Base-by-base conservation (phyloP, 1,140 invertebrate species). In the Micrasema minimum region DNA sequence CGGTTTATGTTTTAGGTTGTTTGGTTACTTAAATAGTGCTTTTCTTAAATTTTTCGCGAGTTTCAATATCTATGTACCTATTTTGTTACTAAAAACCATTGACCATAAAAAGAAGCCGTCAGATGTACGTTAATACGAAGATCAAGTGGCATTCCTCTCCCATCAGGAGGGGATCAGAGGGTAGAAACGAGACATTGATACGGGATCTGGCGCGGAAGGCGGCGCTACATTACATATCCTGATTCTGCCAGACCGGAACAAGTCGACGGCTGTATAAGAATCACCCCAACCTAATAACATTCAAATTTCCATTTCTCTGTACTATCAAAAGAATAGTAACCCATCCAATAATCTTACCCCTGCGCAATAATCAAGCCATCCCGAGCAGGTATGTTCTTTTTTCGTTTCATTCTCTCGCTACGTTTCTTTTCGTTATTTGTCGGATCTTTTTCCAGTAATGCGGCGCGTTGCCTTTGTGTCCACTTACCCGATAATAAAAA, bases 401-500 rank as follows among this genome's bases (percentile, higher is more conserved):
- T 55, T 61, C 35, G 20, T 64, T 26, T 66, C 50, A 45, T 61
- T 66, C 55, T 66, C 62, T 38, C 38, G 31, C 41, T 26, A 57
- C 35, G 62, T 66, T 66, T 71, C 62, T 66, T 57, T 66, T 66
- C 62, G 67, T 69, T 69, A 69, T 71, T 71, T 66, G 61, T 71
- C 64, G 64, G 53, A 66, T 66, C 53, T 66, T 37, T 72, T 66
- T 67, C 51, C 55, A 62, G 64, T 51, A 50, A 67, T 72, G 46
- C 71, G 41, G 53, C 41, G 71, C 51, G 51, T 66, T 66, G 71
- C 65, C 71, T 72, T 72, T 72, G 71, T 72, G 71, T 72, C 71
- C 71, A 72, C 64, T 67, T 71, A 71, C 65, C 65, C 55, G 71
- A 72, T 72, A 72, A 72, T 72, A 72, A 72, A 72, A 68, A 72